phyloP scores from a whole-genome alignment of 2,797 vertebrate genomes.

The Lerista edwardsae region DNA sequence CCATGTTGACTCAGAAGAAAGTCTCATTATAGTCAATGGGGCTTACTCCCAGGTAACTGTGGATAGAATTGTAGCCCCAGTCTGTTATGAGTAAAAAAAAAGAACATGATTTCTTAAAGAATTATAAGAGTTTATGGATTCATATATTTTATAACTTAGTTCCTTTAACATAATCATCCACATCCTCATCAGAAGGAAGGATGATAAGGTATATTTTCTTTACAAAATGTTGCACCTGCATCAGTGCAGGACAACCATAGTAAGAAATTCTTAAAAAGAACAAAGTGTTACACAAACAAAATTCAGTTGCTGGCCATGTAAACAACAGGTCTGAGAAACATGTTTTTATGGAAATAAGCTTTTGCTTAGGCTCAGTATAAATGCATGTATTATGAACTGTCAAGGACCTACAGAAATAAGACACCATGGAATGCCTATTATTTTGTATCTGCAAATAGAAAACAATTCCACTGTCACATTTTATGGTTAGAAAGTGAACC shows the following conservation, averaged over 20 bases:
- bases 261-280: background rate
- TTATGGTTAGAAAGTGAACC: slow-evolving; percentile 20
- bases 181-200: background rate
- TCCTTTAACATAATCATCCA: background rate
- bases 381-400: slow-evolving; percentile 15
- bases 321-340: slow-evolving; percentile 3
- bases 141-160: background rate
- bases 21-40: no score
- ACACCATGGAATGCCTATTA: slow-evolving; percentile 17
- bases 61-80: no score
- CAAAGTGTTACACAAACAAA: background rate
- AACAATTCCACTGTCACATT: slow-evolving; percentile 10
- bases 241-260: background rate
- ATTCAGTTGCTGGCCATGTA: slow-evolving; percentile 16
- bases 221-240: background rate
- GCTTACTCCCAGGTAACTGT: no score
- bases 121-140: background rate
- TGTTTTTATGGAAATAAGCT: background rate
- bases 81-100: background rate
- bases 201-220: slow-evolving; percentile 4
- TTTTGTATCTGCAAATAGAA: slow-evolving; percentile 25
- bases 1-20: no score
- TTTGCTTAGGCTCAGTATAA: background rate
- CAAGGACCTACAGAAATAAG: background rate
- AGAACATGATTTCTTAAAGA: background rate